Evolutionary conservation across 1,140 invertebrate species (phyloP), one percentile per base, ranked within the genome.

Genomic region (Drosophila baimaii): DNA sequence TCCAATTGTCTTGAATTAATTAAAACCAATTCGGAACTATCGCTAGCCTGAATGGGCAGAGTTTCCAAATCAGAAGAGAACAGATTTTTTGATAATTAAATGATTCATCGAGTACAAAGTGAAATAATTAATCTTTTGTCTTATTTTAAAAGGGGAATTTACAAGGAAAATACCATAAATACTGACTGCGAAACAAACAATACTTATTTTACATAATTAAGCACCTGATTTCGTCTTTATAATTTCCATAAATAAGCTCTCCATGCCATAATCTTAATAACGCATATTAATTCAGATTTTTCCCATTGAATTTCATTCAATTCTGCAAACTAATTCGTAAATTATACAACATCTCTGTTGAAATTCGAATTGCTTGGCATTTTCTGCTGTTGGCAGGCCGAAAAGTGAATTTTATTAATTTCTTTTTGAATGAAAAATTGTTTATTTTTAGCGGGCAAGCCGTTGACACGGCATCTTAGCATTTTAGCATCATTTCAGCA

Each of bases 401-500:
- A 70, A 70, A 70, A 49, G 15, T 33, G 17, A 47, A 49, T 72
- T 72, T 71, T 46, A 58, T 72, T 72, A 71, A 72, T 49, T 29
- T 33, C 5, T 10, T 49, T 49, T 49, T 41, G 33, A 58, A 39
- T 49, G 7, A 70, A 70, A 59, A 59, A 41, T 64, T 21, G 31
- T 55, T 52, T 79, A 70, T 56, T 46, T 78, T 61, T 47, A 47
- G 58, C 49, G 21, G 44, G 39, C 68, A 79, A 54, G 21, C 23
- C 69, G 80, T 69, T 82, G 79, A 83, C 79, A 83, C 44, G 29
- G 27, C 46, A 69, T 43, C 25, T 54, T 44, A 66, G 65, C 21
- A 71, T 54, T 21, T 43, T 15, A 29, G 46, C 12, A 39, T 17
- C 2, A 15, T 43, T 58, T 69, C 21, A 27, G 33, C 13, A 63